phyloP scores from a whole-genome alignment of 2,113 vertebrate species.

The Falco punctatus region DNA sequence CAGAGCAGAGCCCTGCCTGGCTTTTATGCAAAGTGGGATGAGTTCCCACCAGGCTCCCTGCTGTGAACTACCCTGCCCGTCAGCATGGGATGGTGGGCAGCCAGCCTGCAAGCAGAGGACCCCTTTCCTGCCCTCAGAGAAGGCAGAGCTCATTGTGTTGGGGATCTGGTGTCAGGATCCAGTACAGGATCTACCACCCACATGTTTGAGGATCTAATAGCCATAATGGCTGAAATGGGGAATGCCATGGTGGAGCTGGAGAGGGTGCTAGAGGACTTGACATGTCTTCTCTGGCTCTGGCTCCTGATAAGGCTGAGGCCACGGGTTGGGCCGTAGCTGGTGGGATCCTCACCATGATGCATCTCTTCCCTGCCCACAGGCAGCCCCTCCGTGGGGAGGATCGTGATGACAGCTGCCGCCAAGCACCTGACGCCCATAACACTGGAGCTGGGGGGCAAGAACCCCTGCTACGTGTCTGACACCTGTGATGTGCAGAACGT shows the following conservation, averaged over 20 bases:
- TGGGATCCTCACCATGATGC: fast-evolving
- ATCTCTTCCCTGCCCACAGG: not conserved
- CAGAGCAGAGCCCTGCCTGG: not conserved
- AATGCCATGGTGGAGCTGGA: not conserved
- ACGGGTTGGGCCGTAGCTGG: not conserved
- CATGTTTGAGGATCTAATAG: not conserved
- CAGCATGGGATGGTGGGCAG: not conserved
- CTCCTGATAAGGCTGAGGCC: not conserved
- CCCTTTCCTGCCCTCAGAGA: not conserved
- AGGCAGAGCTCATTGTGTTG: not conserved
- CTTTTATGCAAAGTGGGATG: not conserved
- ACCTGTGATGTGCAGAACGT: not conserved
- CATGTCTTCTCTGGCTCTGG: not conserved
- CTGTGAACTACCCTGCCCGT: not conserved
- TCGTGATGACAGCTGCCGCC: not conserved
- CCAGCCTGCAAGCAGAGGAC: not conserved
- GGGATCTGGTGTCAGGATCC: not conserved
- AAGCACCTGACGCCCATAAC: constrained; percentile 60
- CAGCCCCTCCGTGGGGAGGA: constrained; percentile 34
- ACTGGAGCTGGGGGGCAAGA: constrained; percentile 81
- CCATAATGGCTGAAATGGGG: not conserved
- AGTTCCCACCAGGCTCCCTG: fast-evolving
- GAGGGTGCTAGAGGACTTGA: not conserved
- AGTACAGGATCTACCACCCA: not conserved
- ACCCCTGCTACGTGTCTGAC: constrained; percentile 77